Percentiles rank a stretch among this genome's conserved stretches.
phyloP scores from a whole-genome alignment of 1,140 invertebrate genomes.

The roundworm (Caenorhabditis elegans) region WBcel235 BX284603.4:9203001-9203500 shows the following conservation, averaged over 20 bases:
- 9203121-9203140: conserved; percentile 31
- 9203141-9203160: conserved; percentile 43
- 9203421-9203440: conserved; percentile 49
- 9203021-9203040: conserved; percentile 49
- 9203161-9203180: conserved; percentile 41
- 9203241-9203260: conserved; percentile 49
- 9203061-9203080: conserved; percentile 50
- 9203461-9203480: conserved; percentile 47
- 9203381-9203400: conserved; percentile 49
- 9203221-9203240: conserved; percentile 44
- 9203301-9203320: conserved; percentile 49
- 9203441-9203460: conserved; percentile 40
- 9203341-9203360: conserved; percentile 45
- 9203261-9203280: conserved; percentile 52
- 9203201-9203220: conserved; percentile 48
- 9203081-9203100: conserved; percentile 38
- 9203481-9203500: conserved; percentile 51
- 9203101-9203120: conserved; percentile 45
- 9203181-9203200: conserved; percentile 50
- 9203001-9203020: conserved; percentile 38
- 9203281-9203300: conserved; percentile 45
- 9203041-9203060: conserved; percentile 45
- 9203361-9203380: conserved; percentile 49
- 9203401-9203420: conserved; percentile 45
- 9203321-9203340: conserved; percentile 49